Base-by-base conservation (phyloP, 37 sponge, comb jelly and placozoan species). In the Spongia lamella region DNA sequence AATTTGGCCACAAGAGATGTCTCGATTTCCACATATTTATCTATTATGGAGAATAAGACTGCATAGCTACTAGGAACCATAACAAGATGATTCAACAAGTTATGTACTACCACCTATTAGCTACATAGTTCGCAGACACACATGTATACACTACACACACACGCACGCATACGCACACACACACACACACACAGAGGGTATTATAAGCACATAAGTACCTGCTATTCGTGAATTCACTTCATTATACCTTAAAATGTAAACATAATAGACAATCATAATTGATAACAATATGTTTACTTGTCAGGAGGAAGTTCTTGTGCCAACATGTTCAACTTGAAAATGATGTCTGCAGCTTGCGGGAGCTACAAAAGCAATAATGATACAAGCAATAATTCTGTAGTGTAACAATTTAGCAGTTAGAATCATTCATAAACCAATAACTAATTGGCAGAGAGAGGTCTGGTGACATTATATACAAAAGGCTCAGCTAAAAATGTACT, bases 341-440 rank as follows among this genome's bases (percentile, higher is more conserved):
- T 82, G 25, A 89, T 70, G 34, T 77, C 86, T 47, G 92, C 96
- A 19, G 86, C 96, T 57, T 95, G 81, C 25, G 74, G 65, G 32
- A 89, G 65, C 96, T 95, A 54, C 22, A 52, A 13, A 78, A 1
- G 49, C 3, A 7, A 52, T 30, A 19, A 53, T 15, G 16, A 55
- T 6, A 1, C 21, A 29, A 1, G 43, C 50, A 40, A 26, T 29
- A 5, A 19, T 3, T 16, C 70, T 68, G 16, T 34, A n/a, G n/a
- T n/a, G n/a, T n/a, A n/a, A n/a, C n/a, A n/a, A n/a, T n/a, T n/a
- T n/a, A n/a, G n/a, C n/a, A n/a, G n/a, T n/a, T n/a, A n/a, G n/a
- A n/a, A n/a, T n/a, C n/a, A n/a, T n/a, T n/a, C n/a, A n/a, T n/a
- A n/a, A n/a, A n/a, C n/a, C n/a, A n/a, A n/a, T n/a, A n/a, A n/a